Evolutionary conservation across 2,888 invertebrate species (phyloP).

Genomic region (Drosophila engyochracea): DNA sequence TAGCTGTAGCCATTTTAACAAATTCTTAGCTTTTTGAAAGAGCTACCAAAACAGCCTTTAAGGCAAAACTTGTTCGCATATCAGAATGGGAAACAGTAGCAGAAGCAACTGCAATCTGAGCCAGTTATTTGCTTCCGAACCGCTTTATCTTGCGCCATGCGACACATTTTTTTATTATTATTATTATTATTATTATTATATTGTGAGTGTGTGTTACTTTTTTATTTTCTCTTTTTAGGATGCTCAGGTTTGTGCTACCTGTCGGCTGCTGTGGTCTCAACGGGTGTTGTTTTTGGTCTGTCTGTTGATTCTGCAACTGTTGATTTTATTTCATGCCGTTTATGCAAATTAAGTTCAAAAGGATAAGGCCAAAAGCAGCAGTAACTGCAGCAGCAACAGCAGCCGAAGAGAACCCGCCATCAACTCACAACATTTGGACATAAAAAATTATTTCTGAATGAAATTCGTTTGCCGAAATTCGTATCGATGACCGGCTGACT

Average conservation of each 20-base stretch:
- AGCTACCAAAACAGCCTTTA: background rate
- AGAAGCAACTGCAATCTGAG: conserved; percentile 60
- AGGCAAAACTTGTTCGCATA: background rate
- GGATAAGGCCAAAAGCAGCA: conserved; percentile 66
- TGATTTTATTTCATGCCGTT: conserved; percentile 80
- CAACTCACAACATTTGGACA: conserved; percentile 73
- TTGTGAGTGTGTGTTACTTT: conserved; percentile 1
- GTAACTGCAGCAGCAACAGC: conserved; percentile 28
- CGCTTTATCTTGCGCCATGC: conserved; percentile 67
- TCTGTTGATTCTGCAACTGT: conserved; percentile 74
- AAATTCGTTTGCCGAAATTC: conserved; percentile 73
- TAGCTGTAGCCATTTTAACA: background rate
- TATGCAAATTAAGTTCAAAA: conserved; percentile 78
- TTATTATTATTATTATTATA: conserved; percentile 41
- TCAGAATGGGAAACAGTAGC: conserved; percentile 38
- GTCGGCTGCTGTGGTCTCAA: conserved; percentile 43
- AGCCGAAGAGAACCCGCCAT: conserved; percentile 30
- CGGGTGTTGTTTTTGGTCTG: conserved; percentile 43
- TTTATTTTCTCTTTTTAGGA: conserved; percentile 33
- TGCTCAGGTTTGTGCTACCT: conserved; percentile 67
- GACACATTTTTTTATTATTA: conserved; percentile 54
- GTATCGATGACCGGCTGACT: conserved; percentile 65
- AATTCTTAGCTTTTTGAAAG: background rate
- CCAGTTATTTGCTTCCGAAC: conserved; percentile 58
- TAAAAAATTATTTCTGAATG: conserved; percentile 80